phyloP scores from a whole-genome alignment of 2,888 invertebrate species.

The Tortrix viridana region DNA sequence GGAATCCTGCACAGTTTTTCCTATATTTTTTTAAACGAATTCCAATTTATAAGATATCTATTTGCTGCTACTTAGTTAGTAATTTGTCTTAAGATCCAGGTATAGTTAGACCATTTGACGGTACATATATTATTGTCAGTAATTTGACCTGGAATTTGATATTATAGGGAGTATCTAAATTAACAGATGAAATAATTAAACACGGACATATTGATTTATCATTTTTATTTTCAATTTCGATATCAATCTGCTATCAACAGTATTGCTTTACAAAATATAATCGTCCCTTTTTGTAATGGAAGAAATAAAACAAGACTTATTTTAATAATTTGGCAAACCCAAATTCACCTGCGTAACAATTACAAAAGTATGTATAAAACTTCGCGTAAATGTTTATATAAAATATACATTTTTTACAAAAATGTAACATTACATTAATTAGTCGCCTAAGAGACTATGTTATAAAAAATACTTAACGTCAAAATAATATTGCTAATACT shows the following conservation, averaged over 20 bases:
- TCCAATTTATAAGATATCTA: no score
- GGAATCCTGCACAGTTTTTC: no score
- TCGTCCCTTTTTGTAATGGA: slow-evolving; percentile 77
- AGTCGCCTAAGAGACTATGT: slow-evolving; percentile 64
- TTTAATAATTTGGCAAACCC: slow-evolving; percentile 78
- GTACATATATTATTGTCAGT: no score
- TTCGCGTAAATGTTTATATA: slow-evolving; percentile 75
- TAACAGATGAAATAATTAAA: slow-evolving; percentile 55
- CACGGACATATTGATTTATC: slow-evolving; percentile 70
- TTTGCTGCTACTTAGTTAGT: no score
- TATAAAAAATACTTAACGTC: slow-evolving; percentile 73
- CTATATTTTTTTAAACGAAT: no score
- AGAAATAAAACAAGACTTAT: slow-evolving; percentile 76
- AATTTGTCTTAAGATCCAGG: no score
- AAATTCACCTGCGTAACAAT: slow-evolving; percentile 76
- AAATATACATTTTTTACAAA: slow-evolving; percentile 82
- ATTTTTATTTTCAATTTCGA: slow-evolving; percentile 80
- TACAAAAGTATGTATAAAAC: slow-evolving; percentile 68
- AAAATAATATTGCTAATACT: slow-evolving; percentile 66
- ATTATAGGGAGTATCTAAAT: background rate
- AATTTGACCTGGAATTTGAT: no score
- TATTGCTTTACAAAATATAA: slow-evolving; percentile 81
- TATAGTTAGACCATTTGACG: no score
- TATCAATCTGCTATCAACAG: slow-evolving; percentile 70
- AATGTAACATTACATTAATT: slow-evolving; percentile 69